A percentile compares a stretch with the other conserved stretches of the same genome.
Evolutionary conservation across 2,113 vertebrate genomes (phyloP).

Genomic region (Hippocampus guttulatus): DNA sequence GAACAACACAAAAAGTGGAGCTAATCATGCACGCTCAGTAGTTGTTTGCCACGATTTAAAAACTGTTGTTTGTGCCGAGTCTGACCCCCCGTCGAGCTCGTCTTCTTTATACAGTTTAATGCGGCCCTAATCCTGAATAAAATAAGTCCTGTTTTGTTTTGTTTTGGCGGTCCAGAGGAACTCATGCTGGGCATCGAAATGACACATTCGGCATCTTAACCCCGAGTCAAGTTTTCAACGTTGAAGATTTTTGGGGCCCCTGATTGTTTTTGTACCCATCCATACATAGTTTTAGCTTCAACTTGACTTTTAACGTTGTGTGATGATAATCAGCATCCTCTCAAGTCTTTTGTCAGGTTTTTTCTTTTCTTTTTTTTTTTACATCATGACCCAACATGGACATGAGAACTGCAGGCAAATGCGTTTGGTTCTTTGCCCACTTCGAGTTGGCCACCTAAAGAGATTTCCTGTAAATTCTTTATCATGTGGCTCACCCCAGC

Average conservation of each 20-base stretch:
- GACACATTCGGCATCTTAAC: background rate
- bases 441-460: background rate
- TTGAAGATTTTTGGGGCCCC: background rate
- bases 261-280: background rate
- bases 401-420: background rate
- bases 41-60: background rate
- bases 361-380: background rate
- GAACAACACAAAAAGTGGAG: background rate
- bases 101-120: background rate
- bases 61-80: background rate
- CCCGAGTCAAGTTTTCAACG: background rate
- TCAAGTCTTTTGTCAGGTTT: background rate
- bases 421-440: background rate
- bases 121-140: background rate
- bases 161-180: background rate
- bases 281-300: too few relatives aligned
- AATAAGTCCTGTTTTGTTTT: background rate
- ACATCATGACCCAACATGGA: background rate
- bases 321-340: background rate
- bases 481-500: background rate
- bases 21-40: background rate
- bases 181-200: background rate
- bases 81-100: background rate
- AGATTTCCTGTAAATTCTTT: slow-evolving; percentile 4
- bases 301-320: background rate